phyloP scores from a whole-genome alignment of 1,140 invertebrate genomes.

The Coelopa frigida region DNA sequence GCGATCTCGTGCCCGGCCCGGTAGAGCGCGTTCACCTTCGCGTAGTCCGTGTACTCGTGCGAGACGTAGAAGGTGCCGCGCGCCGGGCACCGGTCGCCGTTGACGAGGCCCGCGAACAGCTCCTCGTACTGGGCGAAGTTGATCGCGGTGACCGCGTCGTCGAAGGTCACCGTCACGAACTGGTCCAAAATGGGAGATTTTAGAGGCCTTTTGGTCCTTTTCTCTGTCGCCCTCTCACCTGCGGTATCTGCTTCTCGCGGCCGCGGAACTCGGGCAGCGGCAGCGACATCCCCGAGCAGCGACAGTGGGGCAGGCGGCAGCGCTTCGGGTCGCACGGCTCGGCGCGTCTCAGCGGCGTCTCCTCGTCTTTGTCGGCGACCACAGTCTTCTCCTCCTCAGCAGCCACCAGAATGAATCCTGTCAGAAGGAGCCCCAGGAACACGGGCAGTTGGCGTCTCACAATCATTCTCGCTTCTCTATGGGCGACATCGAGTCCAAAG shows the following conservation, averaged over 20 bases:
- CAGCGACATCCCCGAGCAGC: conserved; percentile 44
- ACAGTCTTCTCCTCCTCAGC: too few species aligned
- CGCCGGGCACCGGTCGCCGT: conserved; percentile 59
- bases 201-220: conserved; percentile 1
- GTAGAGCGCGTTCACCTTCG: conserved; percentile 54
- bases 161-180: conserved; percentile 61
- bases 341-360: too few species aligned
- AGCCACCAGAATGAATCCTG: too few species aligned
- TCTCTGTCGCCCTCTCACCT: conserved; percentile 24
- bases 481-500: too few species aligned
- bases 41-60: conserved; percentile 65
- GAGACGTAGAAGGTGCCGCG: conserved; percentile 59
- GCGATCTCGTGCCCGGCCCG: conserved; percentile 62
- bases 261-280: conserved; percentile 30
- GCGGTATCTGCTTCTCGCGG: conserved; percentile 43
- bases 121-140: conserved; percentile 59
- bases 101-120: conserved; percentile 51
- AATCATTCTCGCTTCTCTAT: too few species aligned
- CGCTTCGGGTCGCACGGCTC: conserved; percentile 20
- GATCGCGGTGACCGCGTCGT: conserved; percentile 58
- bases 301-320: conserved; percentile 48
- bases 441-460: too few species aligned
- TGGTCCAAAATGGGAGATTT: conserved; percentile 33
- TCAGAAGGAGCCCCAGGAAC: too few species aligned
- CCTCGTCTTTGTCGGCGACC: too few species aligned